Conservation (phyloP, 2,113 vertebrate species). For the Panthera leo region DNA sequence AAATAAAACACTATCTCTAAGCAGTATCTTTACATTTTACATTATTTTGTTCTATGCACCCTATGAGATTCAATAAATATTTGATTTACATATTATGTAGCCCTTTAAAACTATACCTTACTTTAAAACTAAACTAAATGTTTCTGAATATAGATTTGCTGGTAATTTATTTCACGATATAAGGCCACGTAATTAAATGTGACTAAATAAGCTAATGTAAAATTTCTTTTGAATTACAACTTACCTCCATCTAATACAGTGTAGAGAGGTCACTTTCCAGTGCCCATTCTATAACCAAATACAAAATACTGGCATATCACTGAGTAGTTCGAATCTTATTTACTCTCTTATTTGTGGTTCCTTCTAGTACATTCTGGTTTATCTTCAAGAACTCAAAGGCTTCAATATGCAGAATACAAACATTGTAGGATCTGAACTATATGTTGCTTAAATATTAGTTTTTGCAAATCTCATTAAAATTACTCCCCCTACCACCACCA, state of each 20-base stretch:
- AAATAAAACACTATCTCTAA: neutral
- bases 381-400: neutral
- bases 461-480: neutral
- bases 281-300: neutral
- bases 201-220: neutral
- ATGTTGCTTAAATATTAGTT: neutral
- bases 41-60: neutral
- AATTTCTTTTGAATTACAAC: neutral
- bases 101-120: neutral
- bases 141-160: neutral
- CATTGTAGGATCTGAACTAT: neutral
- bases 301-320: neutral
- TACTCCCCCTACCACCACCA: neutral
- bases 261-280: neutral
- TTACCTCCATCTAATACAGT: neutral
- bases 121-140: neutral
- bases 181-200: neutral
- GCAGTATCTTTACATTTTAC: neutral
- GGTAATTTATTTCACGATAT: neutral
- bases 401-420: neutral
- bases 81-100: neutral
- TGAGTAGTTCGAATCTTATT: neutral
- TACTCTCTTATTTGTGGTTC: neutral
- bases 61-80: neutral
- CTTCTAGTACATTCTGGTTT: neutral